Evolutionary conservation across 1,140 invertebrate genomes (phyloP), one percentile per base, ranked within the genome.

Genomic region (Psilanteris sp.): DNA sequence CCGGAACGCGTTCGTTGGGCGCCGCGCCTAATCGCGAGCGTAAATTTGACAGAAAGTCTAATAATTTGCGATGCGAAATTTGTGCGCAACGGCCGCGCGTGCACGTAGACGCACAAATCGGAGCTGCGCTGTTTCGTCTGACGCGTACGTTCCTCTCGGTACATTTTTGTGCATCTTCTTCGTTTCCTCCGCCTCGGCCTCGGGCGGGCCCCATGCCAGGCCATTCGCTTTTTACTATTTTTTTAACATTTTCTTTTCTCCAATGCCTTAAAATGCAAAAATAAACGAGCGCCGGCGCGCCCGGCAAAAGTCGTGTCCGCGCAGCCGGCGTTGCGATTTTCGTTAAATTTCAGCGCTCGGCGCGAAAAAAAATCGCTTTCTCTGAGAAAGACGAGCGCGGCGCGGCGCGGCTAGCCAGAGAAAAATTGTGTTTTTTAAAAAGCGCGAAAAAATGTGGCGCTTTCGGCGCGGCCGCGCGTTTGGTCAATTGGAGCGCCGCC

Each of bases 241-340:
- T 85, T 80, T 86, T 81, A 84, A 85, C 84, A 84, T 86, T 86
- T 86, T 86, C 84, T 86, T 85, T 86, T 84, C 84, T 85, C 83
- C 84, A 79, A 86, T 86, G 82, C 83, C 83, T 86, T 86, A 85
- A 86, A 86, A 86, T 86, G 83, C 84, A 86, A 86, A 86, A 86
- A 86, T 86, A 85, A 86, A 86, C 84, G 84, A 84, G 81, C 79
- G 81, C 81, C 54, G 52, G 64, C 29, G 50, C 52, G 24, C 44
- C 71, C 44, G 11, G 81, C 44, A 39, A 67, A 85, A 86, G 18
- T 68, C 24, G 70, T 85, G 84, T 79, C 84, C 71, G 26, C 39
- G 44, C 13, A 14, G 4, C 14, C 0, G 11, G n/a, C n/a, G n/a
- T n/a, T n/a, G 22, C 0, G 10, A 76, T 79, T 85, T 83, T 83